Percentiles rank a stretch among this genome's conserved stretches.
Evolutionary conservation across 2,113 vertebrate genomes (phyloP).

Genomic region (Balaenoptera acutorostrata): DNA sequence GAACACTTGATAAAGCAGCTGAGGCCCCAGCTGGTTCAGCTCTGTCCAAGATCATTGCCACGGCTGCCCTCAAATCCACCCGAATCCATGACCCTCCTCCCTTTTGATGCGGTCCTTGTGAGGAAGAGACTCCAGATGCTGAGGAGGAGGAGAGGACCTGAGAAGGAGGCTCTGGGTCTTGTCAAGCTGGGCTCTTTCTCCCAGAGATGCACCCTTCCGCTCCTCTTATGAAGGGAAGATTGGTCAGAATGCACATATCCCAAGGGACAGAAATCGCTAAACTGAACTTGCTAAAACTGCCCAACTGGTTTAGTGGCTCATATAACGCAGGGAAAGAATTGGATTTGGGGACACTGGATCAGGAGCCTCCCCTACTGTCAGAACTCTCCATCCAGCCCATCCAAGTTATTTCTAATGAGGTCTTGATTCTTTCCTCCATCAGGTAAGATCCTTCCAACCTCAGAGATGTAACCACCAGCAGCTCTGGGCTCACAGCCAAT

Average conservation of each 20-base stretch:
- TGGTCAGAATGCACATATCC: not conserved
- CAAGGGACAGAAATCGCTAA: not conserved
- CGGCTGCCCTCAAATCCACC: not conserved
- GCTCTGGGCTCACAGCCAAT: not conserved
- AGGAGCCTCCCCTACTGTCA: not conserved
- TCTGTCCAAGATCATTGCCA: not conserved
- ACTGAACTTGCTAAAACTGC: not conserved
- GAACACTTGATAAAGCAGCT: not conserved
- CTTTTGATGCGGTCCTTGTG: not conserved
- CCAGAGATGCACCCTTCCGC: accelerated
- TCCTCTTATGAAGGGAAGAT: not conserved
- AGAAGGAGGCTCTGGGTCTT: not conserved
- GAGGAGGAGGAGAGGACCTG: not conserved
- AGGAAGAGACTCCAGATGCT: not conserved
- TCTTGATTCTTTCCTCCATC: not conserved
- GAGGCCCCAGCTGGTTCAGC: not conserved
- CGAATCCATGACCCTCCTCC: not conserved
- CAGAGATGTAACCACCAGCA: not conserved
- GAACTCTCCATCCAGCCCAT: not conserved
- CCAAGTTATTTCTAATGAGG: no score
- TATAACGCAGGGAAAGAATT: not conserved
- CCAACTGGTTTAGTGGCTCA: not conserved
- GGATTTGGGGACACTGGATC: no score
- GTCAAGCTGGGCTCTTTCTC: not conserved
- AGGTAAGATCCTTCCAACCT: not conserved